Evolutionary conservation across 2,888 invertebrate species (phyloP).

Genomic region (Halocaridina rubra): DNA sequence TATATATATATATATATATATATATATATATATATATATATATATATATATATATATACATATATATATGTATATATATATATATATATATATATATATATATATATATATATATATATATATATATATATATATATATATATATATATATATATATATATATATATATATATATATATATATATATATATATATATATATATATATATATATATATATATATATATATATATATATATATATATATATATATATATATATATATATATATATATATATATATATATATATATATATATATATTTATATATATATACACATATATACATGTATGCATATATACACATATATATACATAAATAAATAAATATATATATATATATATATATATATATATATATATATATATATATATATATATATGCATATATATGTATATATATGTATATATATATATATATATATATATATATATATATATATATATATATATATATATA

Average conservation of each 20-base stretch:
- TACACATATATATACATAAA: conserved; percentile 6
- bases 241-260: neutral
- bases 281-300: conserved; percentile 1
- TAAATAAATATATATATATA: conserved; percentile 6
- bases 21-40: too few species aligned
- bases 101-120: too few species aligned
- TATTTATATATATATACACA: conserved; percentile 5
- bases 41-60: too few species aligned
- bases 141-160: too few species aligned
- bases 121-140: too few species aligned
- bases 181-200: neutral
- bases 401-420: neutral
- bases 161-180: too few species aligned
- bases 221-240: neutral
- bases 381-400: neutral
- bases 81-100: too few species aligned
- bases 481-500: too few species aligned
- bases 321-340: conserved; percentile 16
- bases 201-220: neutral
- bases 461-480: too few species aligned
- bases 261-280: neutral
- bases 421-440: neutral
- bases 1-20: too few species aligned
- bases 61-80: too few species aligned
- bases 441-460: neutral